These are phyloP conservation scores for Nipponacmea schrenckii DNA, from an alignment of 2,888 invertebrate species.

Conservation along the genomic window DNA sequence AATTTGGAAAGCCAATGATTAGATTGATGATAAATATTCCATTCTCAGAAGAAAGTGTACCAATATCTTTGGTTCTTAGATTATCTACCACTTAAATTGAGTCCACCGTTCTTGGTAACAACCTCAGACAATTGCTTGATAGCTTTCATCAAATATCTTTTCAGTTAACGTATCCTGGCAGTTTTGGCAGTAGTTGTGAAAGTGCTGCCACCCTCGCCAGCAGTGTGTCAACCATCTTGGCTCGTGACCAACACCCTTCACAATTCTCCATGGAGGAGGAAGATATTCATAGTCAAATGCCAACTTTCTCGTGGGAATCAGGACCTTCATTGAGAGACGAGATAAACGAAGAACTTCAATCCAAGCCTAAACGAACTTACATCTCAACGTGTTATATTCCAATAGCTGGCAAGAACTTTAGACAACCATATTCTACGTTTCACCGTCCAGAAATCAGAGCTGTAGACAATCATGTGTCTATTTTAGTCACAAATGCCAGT, in stretches of 20 bases:
- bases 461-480: not conserved
- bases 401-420: not conserved
- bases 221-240: conserved; percentile 22
- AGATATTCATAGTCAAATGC: conserved; percentile 5
- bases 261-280: not conserved
- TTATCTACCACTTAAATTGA: too few relatives aligned
- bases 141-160: too few relatives aligned
- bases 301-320: not conserved
- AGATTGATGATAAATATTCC: too few relatives aligned
- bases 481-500: conserved; percentile 1
- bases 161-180: conserved; percentile 10
- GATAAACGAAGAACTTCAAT: not conserved
- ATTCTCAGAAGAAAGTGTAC: too few relatives aligned
- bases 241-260: not conserved
- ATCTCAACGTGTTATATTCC: conserved; percentile 32
- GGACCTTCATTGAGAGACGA: not conserved
- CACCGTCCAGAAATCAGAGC: not conserved
- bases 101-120: too few relatives aligned
- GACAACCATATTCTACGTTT: not conserved
- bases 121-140: too few relatives aligned
- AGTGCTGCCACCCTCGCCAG: conserved; percentile 38
- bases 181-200: conserved; percentile 41
- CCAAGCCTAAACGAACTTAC: conserved; percentile 6
- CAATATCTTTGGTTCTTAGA: too few relatives aligned
- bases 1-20: too few relatives aligned